A percentile compares a stretch with the other conserved stretches of the same genome.
These are phyloP conservation scores for Tiliacea citrago DNA, from an alignment of 2,888 invertebrate genomes.

Conservation along the genomic window DNA sequence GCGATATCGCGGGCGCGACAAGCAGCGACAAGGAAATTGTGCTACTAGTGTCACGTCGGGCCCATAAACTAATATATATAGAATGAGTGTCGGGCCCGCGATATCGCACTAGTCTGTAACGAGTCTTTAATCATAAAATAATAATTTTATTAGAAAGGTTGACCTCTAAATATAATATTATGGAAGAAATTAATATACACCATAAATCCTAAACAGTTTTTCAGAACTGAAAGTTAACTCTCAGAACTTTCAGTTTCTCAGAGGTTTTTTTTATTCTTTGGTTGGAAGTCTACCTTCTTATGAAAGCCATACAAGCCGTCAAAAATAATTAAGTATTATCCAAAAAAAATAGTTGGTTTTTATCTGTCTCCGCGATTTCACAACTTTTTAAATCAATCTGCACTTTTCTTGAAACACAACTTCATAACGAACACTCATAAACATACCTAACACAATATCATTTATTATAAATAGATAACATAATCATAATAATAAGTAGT, in stretches of 20 bases:
- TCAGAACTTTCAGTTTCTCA: background rate
- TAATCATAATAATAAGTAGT: conserved; percentile 35
- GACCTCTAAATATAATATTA: conserved; percentile 2
- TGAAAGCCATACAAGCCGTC: background rate
- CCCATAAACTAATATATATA: too few relatives aligned
- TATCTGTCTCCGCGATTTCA: conserved; percentile 4
- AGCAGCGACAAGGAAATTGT: too few relatives aligned
- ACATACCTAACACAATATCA: conserved; percentile 55
- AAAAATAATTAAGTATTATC: background rate
- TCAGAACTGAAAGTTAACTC: background rate
- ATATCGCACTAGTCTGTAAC: too few relatives aligned
- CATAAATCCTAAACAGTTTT: background rate
- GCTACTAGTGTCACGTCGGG: too few relatives aligned
- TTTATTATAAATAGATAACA: conserved; percentile 47
- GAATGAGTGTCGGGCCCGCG: too few relatives aligned
- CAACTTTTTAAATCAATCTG: conserved; percentile 40
- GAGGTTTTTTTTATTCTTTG: background rate
- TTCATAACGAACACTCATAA: conserved; percentile 57
- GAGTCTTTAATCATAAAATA: too few relatives aligned
- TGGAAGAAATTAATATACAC: too few relatives aligned
- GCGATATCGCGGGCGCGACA: too few relatives aligned
- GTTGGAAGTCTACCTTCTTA: background rate
- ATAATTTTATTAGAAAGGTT: background rate
- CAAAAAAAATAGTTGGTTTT: background rate
- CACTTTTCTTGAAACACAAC: conserved; percentile 57